phyloP scores from a whole-genome alignment of 2,888 invertebrate genomes.

The Drosophila infuscata region DNA sequence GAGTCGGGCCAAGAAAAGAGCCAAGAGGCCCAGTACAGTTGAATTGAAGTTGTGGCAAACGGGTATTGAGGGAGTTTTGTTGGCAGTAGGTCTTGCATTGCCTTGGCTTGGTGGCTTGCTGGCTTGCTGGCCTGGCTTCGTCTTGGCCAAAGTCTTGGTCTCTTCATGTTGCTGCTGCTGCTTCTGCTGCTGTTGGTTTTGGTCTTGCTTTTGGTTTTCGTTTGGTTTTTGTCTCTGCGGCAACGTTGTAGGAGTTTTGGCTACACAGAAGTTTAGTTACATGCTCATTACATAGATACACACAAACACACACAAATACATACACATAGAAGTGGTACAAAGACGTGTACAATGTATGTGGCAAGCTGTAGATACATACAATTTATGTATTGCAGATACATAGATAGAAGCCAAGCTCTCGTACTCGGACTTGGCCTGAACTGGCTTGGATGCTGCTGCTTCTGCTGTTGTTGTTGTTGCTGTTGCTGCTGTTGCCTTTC shows the following conservation, averaged over 20 bases:
- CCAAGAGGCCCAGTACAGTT: conserved; percentile 67
- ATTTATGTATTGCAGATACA: conserved; percentile 79
- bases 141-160: conserved; percentile 25
- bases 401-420: conserved; percentile 57
- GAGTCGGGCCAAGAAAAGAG: conserved; percentile 26
- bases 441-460: conserved; percentile 52
- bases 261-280: conserved; percentile 79
- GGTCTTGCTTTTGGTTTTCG: conserved; percentile 30
- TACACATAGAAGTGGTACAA: conserved; percentile 1
- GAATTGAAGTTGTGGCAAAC: conserved; percentile 77
- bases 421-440: conserved; percentile 36
- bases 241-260: conserved; percentile 76
- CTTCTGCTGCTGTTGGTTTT: conserved; percentile 20
- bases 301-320: conserved; percentile 23
- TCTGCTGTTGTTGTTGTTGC: background rate
- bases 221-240: conserved; percentile 54
- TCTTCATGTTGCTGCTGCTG: conserved; percentile 14
- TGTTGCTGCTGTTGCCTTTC: conserved; percentile 68
- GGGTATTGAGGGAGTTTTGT: conserved; percentile 74
- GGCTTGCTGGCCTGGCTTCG: conserved; percentile 27
- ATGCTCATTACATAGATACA: conserved; percentile 76
- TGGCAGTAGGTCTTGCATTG: conserved; percentile 60
- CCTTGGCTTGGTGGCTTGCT: conserved; percentile 1
- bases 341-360: conserved; percentile 51
- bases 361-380: conserved; percentile 73